Conservation (phyloP, 2,797 vertebrate species). For the Enteromius thamalakanensis region DNA sequence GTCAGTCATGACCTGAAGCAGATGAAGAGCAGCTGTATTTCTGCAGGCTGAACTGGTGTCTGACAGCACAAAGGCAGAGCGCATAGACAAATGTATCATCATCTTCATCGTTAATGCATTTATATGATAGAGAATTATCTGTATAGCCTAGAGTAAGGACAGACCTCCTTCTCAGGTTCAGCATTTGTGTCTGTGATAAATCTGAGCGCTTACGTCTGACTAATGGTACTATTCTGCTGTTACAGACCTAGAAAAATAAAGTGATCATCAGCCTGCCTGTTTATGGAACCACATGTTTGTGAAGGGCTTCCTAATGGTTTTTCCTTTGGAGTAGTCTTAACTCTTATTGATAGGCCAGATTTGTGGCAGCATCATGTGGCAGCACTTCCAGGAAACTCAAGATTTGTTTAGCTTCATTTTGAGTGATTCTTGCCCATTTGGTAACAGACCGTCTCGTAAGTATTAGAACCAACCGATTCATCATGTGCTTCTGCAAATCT, state of each 20-base stretch:
- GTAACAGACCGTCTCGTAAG: conserved; percentile 16
- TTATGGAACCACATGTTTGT: conserved; percentile 33
- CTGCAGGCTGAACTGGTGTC: conserved; percentile 4
- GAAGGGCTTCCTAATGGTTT: not conserved
- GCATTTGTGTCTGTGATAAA: conserved; percentile 33
- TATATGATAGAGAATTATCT: conserved; percentile 30
- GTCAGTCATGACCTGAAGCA: conserved; percentile 18
- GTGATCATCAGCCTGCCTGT: conserved; percentile 14
- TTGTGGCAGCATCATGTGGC: not conserved
- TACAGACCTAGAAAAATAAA: conserved; percentile 20
- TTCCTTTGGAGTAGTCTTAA: conserved; percentile 10
- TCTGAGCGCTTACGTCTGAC: conserved; percentile 15
- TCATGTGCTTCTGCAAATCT: conserved; percentile 58
- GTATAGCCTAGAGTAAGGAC: not conserved
- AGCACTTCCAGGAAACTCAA: not conserved
- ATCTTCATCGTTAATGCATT: conserved; percentile 28
- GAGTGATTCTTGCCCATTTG: conserved; percentile 7
- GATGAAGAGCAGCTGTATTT: conserved; percentile 40
- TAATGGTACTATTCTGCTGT: conserved; percentile 32
- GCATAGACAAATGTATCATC: not conserved
- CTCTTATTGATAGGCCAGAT: not conserved
- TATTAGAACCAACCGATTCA: conserved; percentile 20
- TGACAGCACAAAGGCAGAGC: conserved; percentile 10
- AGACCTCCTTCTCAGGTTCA: not conserved
- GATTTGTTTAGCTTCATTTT: conserved; percentile 7